Evolutionary conservation across 1,140 invertebrate genomes (phyloP).

Genomic region (Daktulosphaira vitifoliae): DNA sequence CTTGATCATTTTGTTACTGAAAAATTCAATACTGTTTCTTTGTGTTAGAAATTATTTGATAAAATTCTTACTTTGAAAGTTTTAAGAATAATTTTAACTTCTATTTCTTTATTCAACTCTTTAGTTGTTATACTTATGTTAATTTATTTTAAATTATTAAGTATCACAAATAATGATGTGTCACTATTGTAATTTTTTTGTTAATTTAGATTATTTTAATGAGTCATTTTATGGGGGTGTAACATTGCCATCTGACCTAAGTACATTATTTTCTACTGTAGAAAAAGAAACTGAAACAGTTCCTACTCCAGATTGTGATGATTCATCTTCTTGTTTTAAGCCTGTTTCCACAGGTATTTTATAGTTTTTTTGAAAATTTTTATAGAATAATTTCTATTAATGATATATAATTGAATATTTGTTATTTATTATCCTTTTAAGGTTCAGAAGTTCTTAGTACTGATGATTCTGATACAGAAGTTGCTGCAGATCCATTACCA

Average conservation of each 20-base stretch:
- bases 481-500: slow-evolving; percentile 24
- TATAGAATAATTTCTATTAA: too few relatives aligned
- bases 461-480: slow-evolving; percentile 32
- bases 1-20: too few relatives aligned
- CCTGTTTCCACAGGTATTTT: slow-evolving; percentile 9
- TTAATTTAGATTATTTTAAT: slow-evolving; percentile 14
- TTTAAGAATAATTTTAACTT: too few relatives aligned
- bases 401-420: too few relatives aligned
- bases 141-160: too few relatives aligned
- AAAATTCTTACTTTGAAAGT: too few relatives aligned
- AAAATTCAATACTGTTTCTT: too few relatives aligned
- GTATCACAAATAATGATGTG: too few relatives aligned
- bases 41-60: too few relatives aligned
- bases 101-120: too few relatives aligned
- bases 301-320: slow-evolving; percentile 24
- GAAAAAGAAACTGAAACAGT: slow-evolving; percentile 24
- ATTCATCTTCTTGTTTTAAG: slow-evolving; percentile 22
- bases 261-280: slow-evolving; percentile 11
- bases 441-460: slow-evolving; percentile 25
- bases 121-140: too few relatives aligned
- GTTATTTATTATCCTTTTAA: neutral
- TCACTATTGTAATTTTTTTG: too few relatives aligned
- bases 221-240: slow-evolving; percentile 24
- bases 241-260: slow-evolving; percentile 12
- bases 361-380: neutral